Base-by-base conservation (phyloP, 2,113 vertebrate genomes). In the Eupsittula cactorum region DNA sequence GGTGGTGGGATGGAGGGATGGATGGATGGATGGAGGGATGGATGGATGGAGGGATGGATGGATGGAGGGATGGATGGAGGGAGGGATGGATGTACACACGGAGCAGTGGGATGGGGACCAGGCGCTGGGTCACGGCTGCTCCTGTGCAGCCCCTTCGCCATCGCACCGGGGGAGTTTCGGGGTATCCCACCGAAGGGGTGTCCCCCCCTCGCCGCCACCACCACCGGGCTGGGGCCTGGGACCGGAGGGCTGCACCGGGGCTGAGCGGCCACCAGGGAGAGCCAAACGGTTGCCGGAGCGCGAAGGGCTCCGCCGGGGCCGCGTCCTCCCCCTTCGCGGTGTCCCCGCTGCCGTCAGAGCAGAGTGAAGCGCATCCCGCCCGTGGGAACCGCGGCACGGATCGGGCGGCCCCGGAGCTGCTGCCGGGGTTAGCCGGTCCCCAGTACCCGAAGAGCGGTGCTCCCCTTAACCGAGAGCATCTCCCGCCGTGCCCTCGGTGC, bases 191-290 rank as follows among this genome's bases (percentile, higher is more conserved):
- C 4, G 6, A 14, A 11, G 6, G 2, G 6, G 16, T 8, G 16
- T 1, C 2, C 0, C 55, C 29, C 19, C n/a, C 16, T 29, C 2
- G n/a, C 5, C 13, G 13, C 18, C 42, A 11, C 9, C 16, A 4
- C 53, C 31, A 11, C 27, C 10, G 28, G 52, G 52, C 5, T 53
- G 42, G 42, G 42, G 42, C 42, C 33, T 6, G 33, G 82, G 31
- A 11, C 82, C 55, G 7, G 60, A 41, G 59, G 89, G 91, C 62
- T 95, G 97, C 93, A 96, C 11, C 46, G 91, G 93, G 96, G 79
- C 76, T 7, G 68, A 88, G 86, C 78, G 91, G 95, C 97, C 97
- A 95, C 97, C 76, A 97, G 97, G 95, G 95, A 97, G 97, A 96
- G 97, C 97, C 93, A 95, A 92, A 97, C 76, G 46, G 94, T 92